Conservation (phyloP, 64 coral and sea anemone genomes). For the Stylophora pistillata region DNA sequence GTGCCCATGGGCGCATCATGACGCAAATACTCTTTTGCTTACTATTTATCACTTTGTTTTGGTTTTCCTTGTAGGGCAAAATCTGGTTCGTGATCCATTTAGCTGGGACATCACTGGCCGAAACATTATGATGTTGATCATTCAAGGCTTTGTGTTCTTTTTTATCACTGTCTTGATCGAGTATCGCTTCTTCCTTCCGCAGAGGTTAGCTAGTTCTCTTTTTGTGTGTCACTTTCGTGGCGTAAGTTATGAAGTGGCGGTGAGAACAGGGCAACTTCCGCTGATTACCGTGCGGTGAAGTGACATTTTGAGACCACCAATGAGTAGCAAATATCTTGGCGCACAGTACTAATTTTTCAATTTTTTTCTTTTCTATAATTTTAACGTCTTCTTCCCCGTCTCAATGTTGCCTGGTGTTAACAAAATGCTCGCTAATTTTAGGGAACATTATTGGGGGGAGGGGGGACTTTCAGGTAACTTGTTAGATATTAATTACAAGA, state of each 20-base stretch:
- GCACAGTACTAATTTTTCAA: no score
- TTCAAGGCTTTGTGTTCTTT: slow-evolving; percentile 92
- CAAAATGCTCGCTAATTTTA: no score
- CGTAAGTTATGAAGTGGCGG: not conserved
- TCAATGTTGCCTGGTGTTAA: no score
- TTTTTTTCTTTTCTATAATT: no score
- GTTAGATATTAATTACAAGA: no score
- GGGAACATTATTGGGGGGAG: no score
- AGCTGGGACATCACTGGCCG: slow-evolving; percentile 98
- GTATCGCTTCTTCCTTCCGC: slow-evolving; percentile 88
- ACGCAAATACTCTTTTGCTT: not conserved
- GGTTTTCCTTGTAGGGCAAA: slow-evolving; percentile 43
- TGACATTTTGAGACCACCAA: no score
- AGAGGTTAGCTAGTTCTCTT: slow-evolving; percentile 56
- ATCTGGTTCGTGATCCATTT: slow-evolving; percentile 83
- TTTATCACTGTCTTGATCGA: slow-evolving; percentile 87
- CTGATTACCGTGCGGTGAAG: no score
- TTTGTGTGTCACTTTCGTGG: not conserved
- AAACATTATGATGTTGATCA: slow-evolving; percentile 83
- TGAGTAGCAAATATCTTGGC: no score
- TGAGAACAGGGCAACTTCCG: no score
- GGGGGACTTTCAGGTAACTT: no score
- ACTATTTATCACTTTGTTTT: not conserved
- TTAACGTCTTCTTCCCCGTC: no score
- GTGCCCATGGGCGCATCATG: not conserved